These are phyloP conservation scores for Linyphia triangularis DNA, from an alignment of 2,888 invertebrate species.

Conservation along the genomic window DNA sequence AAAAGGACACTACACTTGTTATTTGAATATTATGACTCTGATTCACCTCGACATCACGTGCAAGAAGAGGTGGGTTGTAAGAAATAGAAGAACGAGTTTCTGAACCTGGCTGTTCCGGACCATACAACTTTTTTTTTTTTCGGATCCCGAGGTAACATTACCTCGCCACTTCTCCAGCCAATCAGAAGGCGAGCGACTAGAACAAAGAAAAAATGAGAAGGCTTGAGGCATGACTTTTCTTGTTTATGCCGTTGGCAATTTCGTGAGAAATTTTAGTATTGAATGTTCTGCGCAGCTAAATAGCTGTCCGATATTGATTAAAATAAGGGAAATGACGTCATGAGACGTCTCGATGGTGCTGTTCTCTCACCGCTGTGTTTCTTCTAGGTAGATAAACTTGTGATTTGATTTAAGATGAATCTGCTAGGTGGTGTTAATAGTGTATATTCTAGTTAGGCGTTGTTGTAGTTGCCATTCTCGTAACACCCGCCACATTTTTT, in stretches of 20 bases:
- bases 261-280: constrained; percentile 48
- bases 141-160: constrained; percentile 28
- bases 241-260: constrained; percentile 27
- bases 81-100: background rate
- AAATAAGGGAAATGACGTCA: constrained; percentile 31
- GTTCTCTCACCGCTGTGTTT: too few relatives aligned
- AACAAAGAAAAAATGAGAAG: constrained; percentile 49
- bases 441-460: too few relatives aligned
- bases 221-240: background rate
- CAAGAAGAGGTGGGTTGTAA: background rate
- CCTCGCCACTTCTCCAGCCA: constrained; percentile 9
- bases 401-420: too few relatives aligned
- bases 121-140: background rate
- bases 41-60: background rate
- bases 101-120: background rate
- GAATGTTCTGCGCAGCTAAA: constrained; percentile 26
- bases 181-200: constrained; percentile 16
- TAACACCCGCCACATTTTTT: too few relatives aligned
- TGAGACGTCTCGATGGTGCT: background rate
- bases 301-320: constrained; percentile 36
- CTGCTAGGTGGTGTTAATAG: too few relatives aligned
- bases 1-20: too few relatives aligned
- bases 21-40: background rate
- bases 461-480: too few relatives aligned
- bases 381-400: too few relatives aligned